Percentiles rank a stretch among this genome's conserved stretches.
Conservation (phyloP, 92 coral and sea anemone genomes). For the Palythoa grandis region DNA sequence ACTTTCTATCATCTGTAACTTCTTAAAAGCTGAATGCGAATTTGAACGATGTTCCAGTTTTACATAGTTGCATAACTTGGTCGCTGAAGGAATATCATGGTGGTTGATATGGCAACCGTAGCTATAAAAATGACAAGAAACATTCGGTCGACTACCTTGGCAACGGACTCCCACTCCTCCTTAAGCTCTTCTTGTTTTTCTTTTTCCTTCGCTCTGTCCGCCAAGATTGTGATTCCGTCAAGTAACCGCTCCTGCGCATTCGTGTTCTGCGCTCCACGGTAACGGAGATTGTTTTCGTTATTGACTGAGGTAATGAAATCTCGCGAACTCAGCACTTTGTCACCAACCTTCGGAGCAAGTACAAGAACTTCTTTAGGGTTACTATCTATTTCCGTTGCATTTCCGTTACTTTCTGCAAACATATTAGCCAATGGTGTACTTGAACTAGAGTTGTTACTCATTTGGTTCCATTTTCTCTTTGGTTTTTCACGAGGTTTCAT, state of each 20-base stretch:
- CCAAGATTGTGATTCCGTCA: slow-evolving; percentile 77
- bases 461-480: slow-evolving; percentile 54
- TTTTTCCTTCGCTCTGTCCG: slow-evolving; percentile 86
- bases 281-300: slow-evolving; percentile 74
- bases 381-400: slow-evolving; percentile 51
- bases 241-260: slow-evolving; percentile 73
- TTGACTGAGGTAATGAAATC: slow-evolving; percentile 81
- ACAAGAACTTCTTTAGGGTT: slow-evolving; percentile 82
- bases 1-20: background rate
- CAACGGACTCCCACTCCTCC: slow-evolving; percentile 98
- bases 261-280: slow-evolving; percentile 64
- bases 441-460: slow-evolving; percentile 25
- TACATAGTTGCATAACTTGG: slow-evolving; percentile 92
- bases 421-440: slow-evolving; percentile 36
- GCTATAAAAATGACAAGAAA: slow-evolving; percentile 84
- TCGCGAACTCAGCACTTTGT: slow-evolving; percentile 74
- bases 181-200: slow-evolving; percentile 84
- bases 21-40: background rate
- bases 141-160: slow-evolving; percentile 94
- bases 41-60: background rate
- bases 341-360: slow-evolving; percentile 78
- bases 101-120: slow-evolving; percentile 90
- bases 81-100: slow-evolving; percentile 87
- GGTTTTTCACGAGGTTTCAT: slow-evolving; percentile 69
- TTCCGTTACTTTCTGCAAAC: slow-evolving; percentile 39